phyloP scores from a whole-genome alignment of 1,140 invertebrate genomes.

The Brachionus manjavacas region DNA sequence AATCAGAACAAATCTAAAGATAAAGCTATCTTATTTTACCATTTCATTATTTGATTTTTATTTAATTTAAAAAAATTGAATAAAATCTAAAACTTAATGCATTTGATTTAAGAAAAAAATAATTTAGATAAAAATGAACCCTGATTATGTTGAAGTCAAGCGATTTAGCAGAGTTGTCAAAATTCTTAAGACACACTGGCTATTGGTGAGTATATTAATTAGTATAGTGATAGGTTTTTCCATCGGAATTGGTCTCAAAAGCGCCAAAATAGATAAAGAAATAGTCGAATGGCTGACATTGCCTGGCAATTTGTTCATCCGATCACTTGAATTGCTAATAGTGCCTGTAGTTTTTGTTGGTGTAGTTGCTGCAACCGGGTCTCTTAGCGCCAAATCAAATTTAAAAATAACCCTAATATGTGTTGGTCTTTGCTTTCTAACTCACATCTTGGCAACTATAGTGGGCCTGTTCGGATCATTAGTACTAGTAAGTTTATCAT shows the following conservation, averaged over 20 bases:
- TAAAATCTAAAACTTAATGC: not conserved
- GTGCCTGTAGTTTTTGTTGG: slow-evolving; percentile 36
- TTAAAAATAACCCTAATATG: slow-evolving; percentile 19
- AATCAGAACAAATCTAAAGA: not conserved
- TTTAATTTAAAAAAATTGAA: not conserved
- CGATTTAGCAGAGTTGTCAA: not conserved
- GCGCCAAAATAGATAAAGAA: not conserved
- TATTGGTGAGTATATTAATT: slow-evolving; percentile 11
- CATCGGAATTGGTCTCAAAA: slow-evolving; percentile 18
- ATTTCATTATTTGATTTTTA: not conserved
- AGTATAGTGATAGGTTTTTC: slow-evolving; percentile 20
- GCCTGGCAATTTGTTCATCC: slow-evolving; percentile 32
- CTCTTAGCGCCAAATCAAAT: slow-evolving; percentile 36
- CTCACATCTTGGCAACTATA: slow-evolving; percentile 4
- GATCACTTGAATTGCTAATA: slow-evolving; percentile 20
- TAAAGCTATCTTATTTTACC: not conserved
- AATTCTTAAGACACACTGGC: not conserved
- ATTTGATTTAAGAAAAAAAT: not conserved
- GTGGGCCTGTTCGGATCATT: not conserved
- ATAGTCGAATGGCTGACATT: slow-evolving; percentile 7
- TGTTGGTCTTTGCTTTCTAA: slow-evolving; percentile 19
- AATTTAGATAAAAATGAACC: not conserved
- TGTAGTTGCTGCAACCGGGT: slow-evolving; percentile 34
- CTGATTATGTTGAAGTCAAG: not conserved
- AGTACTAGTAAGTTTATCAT: not conserved